These are phyloP conservation scores for Tetramorium simillimum DNA, from an alignment of 1,140 invertebrate species.

Conservation along the genomic window DNA sequence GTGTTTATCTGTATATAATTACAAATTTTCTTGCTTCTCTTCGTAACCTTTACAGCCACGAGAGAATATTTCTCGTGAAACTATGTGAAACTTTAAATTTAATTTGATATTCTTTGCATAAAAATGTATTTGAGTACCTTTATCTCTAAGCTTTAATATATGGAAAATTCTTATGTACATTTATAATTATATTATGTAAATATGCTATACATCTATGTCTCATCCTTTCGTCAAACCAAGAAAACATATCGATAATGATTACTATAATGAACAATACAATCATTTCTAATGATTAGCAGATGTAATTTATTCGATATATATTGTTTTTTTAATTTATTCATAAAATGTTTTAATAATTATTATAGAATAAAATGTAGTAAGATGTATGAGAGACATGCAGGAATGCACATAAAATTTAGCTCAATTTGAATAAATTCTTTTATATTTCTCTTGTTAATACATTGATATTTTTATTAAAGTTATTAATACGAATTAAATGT, in stretches of 20 bases:
- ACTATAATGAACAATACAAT: neutral
- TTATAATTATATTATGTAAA: slow-evolving; percentile 48
- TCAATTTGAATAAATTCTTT: slow-evolving; percentile 12
- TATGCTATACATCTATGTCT: slow-evolving; percentile 10
- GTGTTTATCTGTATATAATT: slow-evolving; percentile 45
- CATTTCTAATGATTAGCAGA: slow-evolving; percentile 4
- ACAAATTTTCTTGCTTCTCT: slow-evolving; percentile 32
- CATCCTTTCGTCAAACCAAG: slow-evolving; percentile 7
- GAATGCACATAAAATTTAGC: neutral
- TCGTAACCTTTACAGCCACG: neutral
- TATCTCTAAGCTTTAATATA: slow-evolving; percentile 54
- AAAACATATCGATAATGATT: neutral
- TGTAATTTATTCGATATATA: slow-evolving; percentile 34
- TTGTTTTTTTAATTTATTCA: neutral
- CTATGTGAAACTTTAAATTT: slow-evolving; percentile 54
- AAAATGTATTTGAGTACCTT: slow-evolving; percentile 9
- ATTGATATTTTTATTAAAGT: neutral
- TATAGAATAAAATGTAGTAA: slow-evolving; percentile 5
- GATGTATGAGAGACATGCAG: neutral
- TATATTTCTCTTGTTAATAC: neutral
- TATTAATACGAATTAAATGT: neutral
- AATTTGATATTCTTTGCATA: slow-evolving; percentile 54
- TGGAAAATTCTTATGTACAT: slow-evolving; percentile 37
- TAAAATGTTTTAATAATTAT: neutral
- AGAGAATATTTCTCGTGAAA: slow-evolving; percentile 39